Percentiles rank a stretch among this genome's conserved stretches.
These are phyloP conservation scores for Lerista edwardsae DNA, from an alignment of 2,797 vertebrate genomes.

Conservation along the genomic window DNA sequence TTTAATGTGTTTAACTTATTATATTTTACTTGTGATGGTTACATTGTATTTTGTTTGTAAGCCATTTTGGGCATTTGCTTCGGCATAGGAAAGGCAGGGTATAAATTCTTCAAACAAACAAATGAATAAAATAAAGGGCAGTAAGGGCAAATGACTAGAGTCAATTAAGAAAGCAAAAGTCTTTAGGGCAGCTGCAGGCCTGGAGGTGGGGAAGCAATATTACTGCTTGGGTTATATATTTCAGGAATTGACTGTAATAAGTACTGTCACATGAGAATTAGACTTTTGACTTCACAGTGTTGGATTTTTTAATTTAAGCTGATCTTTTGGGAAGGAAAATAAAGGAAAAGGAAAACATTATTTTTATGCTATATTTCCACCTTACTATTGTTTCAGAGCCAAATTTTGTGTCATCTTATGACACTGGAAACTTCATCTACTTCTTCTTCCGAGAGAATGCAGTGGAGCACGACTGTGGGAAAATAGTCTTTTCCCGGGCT, in stretches of 20 bases:
- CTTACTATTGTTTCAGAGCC: conserved; percentile 83
- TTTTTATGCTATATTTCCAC: background rate
- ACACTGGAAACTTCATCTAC: conserved; percentile 95
- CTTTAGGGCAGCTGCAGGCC: background rate
- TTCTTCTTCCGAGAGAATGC: conserved; percentile 98
- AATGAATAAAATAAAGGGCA: too few species aligned
- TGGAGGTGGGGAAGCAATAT: too few species aligned
- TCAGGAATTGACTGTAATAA: background rate
- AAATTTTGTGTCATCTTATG: conserved; percentile 96
- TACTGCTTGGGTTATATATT: background rate
- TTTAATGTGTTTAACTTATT: too few species aligned
- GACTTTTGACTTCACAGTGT: background rate
- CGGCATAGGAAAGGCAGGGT: too few species aligned
- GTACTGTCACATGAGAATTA: background rate
- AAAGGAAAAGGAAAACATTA: background rate
- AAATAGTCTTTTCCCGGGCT: conserved; percentile 92
- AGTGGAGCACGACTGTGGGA: conserved; percentile 94
- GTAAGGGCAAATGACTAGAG: background rate
- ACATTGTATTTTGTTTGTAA: too few species aligned
- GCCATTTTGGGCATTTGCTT: too few species aligned
- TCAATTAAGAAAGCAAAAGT: background rate
- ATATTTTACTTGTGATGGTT: too few species aligned
- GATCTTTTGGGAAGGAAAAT: background rate
- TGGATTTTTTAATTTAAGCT: background rate
- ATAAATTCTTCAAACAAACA: too few species aligned